Base-by-base conservation (phyloP, 2,113 vertebrate genomes). In the Redunca redunca region DNA sequence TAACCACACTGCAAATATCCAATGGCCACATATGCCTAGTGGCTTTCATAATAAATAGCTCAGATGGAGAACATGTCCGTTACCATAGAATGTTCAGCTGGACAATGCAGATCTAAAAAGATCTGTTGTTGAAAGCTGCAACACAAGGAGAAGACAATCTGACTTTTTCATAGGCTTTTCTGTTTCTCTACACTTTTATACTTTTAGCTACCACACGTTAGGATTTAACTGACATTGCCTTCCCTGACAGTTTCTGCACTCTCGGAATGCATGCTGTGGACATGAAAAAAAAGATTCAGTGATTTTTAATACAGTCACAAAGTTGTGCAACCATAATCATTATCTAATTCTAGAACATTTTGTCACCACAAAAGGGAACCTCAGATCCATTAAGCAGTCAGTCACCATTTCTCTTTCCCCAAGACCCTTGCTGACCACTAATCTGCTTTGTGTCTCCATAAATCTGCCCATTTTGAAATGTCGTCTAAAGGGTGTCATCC, bases 271-370 rank as follows among this genome's bases (percentile, higher is more conserved):
- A 48, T 1, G 30, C 2, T 62, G 9, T 77, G 12, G 62, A 52
- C 23, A 57, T n/a, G 2, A 19, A 78, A 46, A 82, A 30, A 36
- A 50, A 5, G 55, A 33, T 77, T 52, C 46, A 53, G 33, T 10
- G 52, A 2, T 46, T 92, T 89, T 83, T 64, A 88, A 36, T 53
- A 67, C 33, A 52, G 23, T 92, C 55, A 58, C 48, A 55, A 46
- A 88, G 33, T 77, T 80, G 55, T 90, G 15, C 19, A 90, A 57
- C 17, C 21, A 71, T 60, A 67, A 71, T 58, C 25, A 62, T 81
- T 62, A 40, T 78, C 36, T 91, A 84, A 58, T 88, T 95, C n/a
- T 14, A 93, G 91, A 85, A 25, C 12, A 52, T 78, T 86, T 94
- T 23, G 78, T 92, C 21, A 36, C 15, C 15, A 1, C 50, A 15